Base-by-base conservation (phyloP, 1,140 invertebrate species). In the Drosophila bipectinata region DNA sequence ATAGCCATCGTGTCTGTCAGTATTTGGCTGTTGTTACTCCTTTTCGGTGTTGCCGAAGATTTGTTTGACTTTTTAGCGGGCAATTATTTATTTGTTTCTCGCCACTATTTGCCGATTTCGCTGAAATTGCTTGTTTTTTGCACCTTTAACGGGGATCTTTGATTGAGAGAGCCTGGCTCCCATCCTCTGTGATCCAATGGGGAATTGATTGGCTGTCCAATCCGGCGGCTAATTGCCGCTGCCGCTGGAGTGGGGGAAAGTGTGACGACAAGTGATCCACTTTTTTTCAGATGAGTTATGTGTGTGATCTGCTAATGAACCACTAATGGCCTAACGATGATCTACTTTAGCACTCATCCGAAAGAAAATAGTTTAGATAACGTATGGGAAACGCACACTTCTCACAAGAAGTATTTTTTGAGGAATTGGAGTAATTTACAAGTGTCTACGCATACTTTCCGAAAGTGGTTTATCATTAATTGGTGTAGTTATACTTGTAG, bases 1-100 rank as follows among this genome's bases (percentile, higher is more conserved):
- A 72, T 49, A 73, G 55, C 57, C 57, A 60, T 72, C 58, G 49
- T 44, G 15, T 28, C 39, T 53, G 75, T 58, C 64, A 62, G 73
- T 28, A 51, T 80, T 81, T 71, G 45, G 74, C 72, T 64, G 80
- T 63, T 58, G 81, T 80, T 81, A 87, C 81, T 84, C 81, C 81
- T 84, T 84, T 84, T 84, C 59, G 82, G 77, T 84, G 77, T 83
- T 63, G 63, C 61, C 68, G 58, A 75, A 79, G 79, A 79, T 83
- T 76, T 84, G 76, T 87, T 77, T 63, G 75, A 76, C 83, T 69
- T 69, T 68, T 66, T 76, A 76, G 68, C 68, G 66, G 81, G 69
- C 77, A 84, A 84, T 84, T 84, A 84, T 84, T 82, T 82, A 83
- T 60, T 82, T 79, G 47, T 78, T 78, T 72, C 55, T 44, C 41